Conservation (phyloP, 2,797 vertebrate genomes). For the Scolopax bukidnonensis region DNA sequence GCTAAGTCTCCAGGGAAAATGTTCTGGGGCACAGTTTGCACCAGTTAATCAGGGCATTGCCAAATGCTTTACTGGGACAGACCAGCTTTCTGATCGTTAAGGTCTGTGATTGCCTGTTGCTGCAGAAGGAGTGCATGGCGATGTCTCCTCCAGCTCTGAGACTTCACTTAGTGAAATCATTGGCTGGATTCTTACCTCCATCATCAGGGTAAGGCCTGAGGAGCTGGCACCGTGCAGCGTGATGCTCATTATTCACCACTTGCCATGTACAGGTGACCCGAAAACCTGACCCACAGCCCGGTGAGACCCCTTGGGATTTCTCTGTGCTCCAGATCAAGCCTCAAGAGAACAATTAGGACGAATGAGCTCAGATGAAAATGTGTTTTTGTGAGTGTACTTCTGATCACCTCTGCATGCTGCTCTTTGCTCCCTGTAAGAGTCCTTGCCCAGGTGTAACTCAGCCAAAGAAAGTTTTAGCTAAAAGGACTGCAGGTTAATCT, state of each 20-base stretch:
- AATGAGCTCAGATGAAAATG: not conserved
- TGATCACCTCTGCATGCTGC: not conserved
- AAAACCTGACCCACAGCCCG: conserved; percentile 26
- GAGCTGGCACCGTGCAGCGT: not conserved
- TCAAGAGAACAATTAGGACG: conserved; percentile 14
- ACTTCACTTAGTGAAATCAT: not conserved
- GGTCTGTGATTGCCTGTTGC: not conserved
- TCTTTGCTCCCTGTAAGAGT: not conserved
- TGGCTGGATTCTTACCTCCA: not conserved
- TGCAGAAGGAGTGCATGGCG: not conserved
- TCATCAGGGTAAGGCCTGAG: not conserved
- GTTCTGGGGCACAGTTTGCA: not conserved
- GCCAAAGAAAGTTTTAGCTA: not conserved
- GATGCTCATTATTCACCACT: conserved; percentile 17
- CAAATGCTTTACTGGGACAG: not conserved
- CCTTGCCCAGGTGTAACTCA: not conserved
- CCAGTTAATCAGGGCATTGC: not conserved
- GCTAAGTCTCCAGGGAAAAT: not conserved
- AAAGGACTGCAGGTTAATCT: not conserved
- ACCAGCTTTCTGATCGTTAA: not conserved
- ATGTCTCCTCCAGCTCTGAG: not conserved
- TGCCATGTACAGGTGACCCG: not conserved
- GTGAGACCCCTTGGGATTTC: not conserved
- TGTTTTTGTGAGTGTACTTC: not conserved
- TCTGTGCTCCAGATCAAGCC: not conserved